phyloP scores from a whole-genome alignment of 1,140 invertebrate species.

The Charaxes varanes region DNA sequence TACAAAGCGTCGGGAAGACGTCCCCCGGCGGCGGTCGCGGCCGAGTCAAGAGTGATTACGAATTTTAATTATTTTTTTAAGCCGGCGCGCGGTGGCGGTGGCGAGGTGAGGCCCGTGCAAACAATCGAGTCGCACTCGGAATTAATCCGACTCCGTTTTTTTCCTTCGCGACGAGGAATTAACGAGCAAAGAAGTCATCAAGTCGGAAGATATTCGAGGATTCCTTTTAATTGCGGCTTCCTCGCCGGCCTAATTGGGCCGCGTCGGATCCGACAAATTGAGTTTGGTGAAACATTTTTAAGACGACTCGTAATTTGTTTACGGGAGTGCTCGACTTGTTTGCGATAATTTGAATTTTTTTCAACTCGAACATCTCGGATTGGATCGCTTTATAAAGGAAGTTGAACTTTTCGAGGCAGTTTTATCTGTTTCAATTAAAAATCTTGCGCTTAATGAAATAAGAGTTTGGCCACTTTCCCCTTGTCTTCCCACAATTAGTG shows the following conservation, averaged over 20 bases:
- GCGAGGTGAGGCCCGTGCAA: conserved; percentile 72
- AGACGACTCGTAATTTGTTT: conserved; percentile 32
- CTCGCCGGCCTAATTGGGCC: conserved; percentile 65
- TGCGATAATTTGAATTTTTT: conserved; percentile 19
- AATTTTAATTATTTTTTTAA: conserved; percentile 75
- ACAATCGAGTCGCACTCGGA: conserved; percentile 72
- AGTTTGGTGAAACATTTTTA: conserved; percentile 52
- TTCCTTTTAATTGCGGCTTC: conserved; percentile 70
- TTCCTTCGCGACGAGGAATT: conserved; percentile 72
- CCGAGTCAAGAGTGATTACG: conserved; percentile 72
- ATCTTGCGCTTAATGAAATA: too few species aligned
- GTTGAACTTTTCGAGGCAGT: too few species aligned
- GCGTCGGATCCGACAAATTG: conserved; percentile 58
- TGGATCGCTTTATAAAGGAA: conserved; percentile 9
- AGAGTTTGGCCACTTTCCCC: too few species aligned
- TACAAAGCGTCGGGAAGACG: conserved; percentile 28
- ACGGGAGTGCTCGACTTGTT: conserved; percentile 15
- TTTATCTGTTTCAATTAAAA: too few species aligned
- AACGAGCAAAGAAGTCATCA: conserved; percentile 74
- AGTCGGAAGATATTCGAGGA: conserved; percentile 69
- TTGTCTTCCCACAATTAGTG: too few species aligned
- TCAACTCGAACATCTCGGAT: conserved; percentile 13
- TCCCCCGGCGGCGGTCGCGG: conserved; percentile 49
- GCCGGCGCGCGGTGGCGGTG: conserved; percentile 67
- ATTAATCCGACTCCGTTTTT: conserved; percentile 69